These are phyloP conservation scores for Stegodyphus dumicola DNA, from an alignment of 1,140 invertebrate genomes.

Conservation along the genomic window DNA sequence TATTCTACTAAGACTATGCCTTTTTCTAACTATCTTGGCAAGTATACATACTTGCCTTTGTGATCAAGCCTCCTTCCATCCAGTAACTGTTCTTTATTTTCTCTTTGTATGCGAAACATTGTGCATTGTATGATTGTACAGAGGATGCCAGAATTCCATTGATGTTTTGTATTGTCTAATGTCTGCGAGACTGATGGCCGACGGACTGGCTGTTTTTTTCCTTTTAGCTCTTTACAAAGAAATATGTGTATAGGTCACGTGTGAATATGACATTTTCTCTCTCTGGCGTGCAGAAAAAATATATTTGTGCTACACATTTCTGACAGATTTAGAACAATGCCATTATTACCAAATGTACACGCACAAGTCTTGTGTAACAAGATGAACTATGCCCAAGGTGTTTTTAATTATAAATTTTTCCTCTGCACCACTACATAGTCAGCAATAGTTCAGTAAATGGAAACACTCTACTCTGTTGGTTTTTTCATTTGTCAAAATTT, in stretches of 20 bases:
- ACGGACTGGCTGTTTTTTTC: conserved; percentile 15
- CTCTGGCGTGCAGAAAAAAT: conserved; percentile 46
- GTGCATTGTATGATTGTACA: conserved; percentile 45
- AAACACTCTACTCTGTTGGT: neutral
- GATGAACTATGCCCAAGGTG: conserved; percentile 54
- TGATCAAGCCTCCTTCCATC: conserved; percentile 62
- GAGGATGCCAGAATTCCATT: conserved; percentile 56
- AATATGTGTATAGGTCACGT: conserved; percentile 50
- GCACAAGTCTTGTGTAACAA: conserved; percentile 57
- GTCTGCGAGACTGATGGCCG: conserved; percentile 18
- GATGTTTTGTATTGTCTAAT: conserved; percentile 48
- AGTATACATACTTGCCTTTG: conserved; percentile 30
- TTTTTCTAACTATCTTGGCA: conserved; percentile 50
- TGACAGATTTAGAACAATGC: conserved; percentile 49
- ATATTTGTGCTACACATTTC: conserved; percentile 60
- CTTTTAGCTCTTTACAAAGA: conserved; percentile 16
- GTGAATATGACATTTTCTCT: conserved; percentile 40
- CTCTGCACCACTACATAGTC: conserved; percentile 46
- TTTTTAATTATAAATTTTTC: conserved; percentile 28
- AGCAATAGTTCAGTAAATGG: conserved; percentile 42
- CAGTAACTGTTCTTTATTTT: conserved; percentile 52
- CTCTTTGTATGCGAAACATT: conserved; percentile 36
- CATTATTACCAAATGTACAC: conserved; percentile 60
- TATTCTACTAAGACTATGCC: conserved; percentile 43
- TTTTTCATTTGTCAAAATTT: neutral